These are phyloP conservation scores for Perognathus longimembris DNA, from an alignment of 2,113 vertebrate genomes.

Conservation along the genomic window DNA sequence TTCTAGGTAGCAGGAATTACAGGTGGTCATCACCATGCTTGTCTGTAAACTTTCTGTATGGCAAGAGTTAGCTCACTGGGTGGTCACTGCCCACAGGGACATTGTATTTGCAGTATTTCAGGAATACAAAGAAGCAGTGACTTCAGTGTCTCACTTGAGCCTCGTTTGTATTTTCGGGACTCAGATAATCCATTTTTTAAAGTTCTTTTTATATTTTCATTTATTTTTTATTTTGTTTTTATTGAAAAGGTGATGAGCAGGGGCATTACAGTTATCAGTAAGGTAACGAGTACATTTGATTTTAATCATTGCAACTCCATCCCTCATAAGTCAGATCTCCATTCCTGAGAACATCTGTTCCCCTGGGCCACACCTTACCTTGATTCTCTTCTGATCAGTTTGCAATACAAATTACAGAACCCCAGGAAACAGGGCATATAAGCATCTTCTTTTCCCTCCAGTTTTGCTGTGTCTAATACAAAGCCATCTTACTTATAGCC, in stretches of 20 bases:
- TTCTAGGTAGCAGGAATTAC: too few species aligned
- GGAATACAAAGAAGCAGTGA: not conserved
- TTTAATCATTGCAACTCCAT: too few species aligned
- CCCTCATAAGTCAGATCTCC: too few species aligned
- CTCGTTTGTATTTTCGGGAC: not conserved
- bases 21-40: too few species aligned
- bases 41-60: not conserved
- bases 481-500: not conserved
- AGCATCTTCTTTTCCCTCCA: not conserved
- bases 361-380: not conserved
- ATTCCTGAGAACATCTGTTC: not conserved
- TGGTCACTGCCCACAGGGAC: not conserved
- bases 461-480: not conserved
- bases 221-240: too few species aligned
- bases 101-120: accelerated
- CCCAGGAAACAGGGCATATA: not conserved
- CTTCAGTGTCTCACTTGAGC: not conserved
- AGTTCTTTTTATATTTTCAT: too few species aligned
- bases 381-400: constrained; percentile 9
- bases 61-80: not conserved
- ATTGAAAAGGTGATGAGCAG: too few species aligned
- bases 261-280: too few species aligned
- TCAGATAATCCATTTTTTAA: too few species aligned
- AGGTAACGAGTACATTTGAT: too few species aligned
- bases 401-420: constrained; percentile 1